A percentile compares a stretch with the other conserved stretches of the same genome.
phyloP scores from a whole-genome alignment of 2,888 invertebrate genomes.

The Belgica antarctica region DNA sequence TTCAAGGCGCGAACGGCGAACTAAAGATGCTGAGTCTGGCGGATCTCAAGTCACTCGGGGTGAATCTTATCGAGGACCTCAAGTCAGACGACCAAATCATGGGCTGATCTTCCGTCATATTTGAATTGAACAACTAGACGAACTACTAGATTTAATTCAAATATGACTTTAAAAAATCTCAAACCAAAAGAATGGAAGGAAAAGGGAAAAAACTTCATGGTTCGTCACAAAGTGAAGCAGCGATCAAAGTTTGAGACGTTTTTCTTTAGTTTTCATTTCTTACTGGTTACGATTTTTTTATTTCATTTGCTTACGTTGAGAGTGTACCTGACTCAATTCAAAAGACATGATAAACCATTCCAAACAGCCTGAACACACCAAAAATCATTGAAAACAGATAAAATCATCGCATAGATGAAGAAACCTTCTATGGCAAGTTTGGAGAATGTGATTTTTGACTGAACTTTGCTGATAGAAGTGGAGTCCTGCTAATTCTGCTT shows the following conservation, averaged over 20 bases:
- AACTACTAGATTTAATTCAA: conserved; percentile 38
- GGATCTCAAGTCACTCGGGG: conserved; percentile 61
- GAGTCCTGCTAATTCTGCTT: too few relatives aligned
- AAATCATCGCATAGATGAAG: too few relatives aligned
- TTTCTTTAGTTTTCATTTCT: conserved; percentile 5
- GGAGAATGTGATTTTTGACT: too few relatives aligned
- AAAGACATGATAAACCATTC: neutral
- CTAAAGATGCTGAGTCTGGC: conserved; percentile 82
- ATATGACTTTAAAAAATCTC: conserved; percentile 12
- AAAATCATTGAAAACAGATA: too few relatives aligned
- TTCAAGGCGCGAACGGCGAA: conserved; percentile 68
- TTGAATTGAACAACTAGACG: conserved; percentile 44
- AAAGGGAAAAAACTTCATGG: neutral
- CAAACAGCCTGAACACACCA: neutral
- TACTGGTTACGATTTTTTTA: neutral
- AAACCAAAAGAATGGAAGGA: neutral
- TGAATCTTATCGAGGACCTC: conserved; percentile 33
- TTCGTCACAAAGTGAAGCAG: conserved; percentile 15
- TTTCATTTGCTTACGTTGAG: neutral
- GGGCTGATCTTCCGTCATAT: conserved; percentile 44
- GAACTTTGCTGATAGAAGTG: too few relatives aligned
- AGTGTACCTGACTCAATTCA: neutral
- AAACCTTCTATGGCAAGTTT: too few relatives aligned
- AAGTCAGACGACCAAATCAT: conserved; percentile 40
- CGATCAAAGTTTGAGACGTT: neutral